A percentile compares a stretch with the other conserved stretches of the same genome.
Conservation (phyloP, 2,888 invertebrate species). For the Lithophane socia region DNA sequence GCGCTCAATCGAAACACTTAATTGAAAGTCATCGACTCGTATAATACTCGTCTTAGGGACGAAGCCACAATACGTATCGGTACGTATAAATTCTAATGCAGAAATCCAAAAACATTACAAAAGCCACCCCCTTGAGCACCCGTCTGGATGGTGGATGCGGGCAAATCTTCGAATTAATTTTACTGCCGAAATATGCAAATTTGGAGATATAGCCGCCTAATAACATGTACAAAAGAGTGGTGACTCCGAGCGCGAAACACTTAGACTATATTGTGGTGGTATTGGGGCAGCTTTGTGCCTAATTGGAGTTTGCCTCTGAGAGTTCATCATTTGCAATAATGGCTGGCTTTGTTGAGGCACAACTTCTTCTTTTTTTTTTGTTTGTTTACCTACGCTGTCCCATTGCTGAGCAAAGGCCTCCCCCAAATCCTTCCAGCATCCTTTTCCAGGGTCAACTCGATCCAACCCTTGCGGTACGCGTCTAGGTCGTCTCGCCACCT, state of each 20-base stretch:
- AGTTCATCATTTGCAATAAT: slow-evolving; percentile 8
- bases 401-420: too few relatives aligned
- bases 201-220: slow-evolving; percentile 89
- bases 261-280: slow-evolving; percentile 68
- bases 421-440: too few relatives aligned
- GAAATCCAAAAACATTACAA: slow-evolving; percentile 85
- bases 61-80: slow-evolving; percentile 78
- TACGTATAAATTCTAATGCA: slow-evolving; percentile 83
- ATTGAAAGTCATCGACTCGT: slow-evolving; percentile 72
- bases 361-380: not conserved
- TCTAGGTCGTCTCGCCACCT: too few relatives aligned
- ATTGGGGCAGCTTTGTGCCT: slow-evolving; percentile 38
- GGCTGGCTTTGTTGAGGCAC: not conserved
- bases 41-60: slow-evolving; percentile 67
- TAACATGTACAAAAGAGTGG: slow-evolving; percentile 91
- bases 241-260: slow-evolving; percentile 82
- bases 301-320: slow-evolving; percentile 64
- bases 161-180: slow-evolving; percentile 91
- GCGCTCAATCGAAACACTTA: slow-evolving; percentile 73
- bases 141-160: slow-evolving; percentile 86
- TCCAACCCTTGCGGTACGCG: too few relatives aligned
- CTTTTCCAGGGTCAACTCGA: too few relatives aligned
- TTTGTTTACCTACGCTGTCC: too few relatives aligned
- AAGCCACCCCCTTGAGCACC: slow-evolving; percentile 76
- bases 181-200: slow-evolving; percentile 91